These are phyloP conservation scores for Zelostemma sp. DNA, from an alignment of 1,140 invertebrate genomes.

Conservation along the genomic window DNA sequence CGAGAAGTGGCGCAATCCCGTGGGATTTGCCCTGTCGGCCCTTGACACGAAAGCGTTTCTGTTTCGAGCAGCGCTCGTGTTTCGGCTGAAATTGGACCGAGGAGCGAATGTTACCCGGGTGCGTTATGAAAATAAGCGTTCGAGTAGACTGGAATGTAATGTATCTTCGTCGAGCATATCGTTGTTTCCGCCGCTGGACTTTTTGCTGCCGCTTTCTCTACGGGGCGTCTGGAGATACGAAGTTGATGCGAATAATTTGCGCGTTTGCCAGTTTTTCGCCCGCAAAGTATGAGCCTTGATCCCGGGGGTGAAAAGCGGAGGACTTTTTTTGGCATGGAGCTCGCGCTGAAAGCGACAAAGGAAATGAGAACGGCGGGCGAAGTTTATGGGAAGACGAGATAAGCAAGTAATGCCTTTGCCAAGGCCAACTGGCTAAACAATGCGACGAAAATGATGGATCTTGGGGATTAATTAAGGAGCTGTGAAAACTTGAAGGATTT, in stretches of 20 bases:
- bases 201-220: no score
- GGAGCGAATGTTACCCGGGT: no score
- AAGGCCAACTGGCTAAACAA: neutral
- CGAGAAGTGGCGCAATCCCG: constrained; percentile 26
- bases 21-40: constrained; percentile 33
- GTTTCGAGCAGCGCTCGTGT: neutral
- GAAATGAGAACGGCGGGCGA: neutral
- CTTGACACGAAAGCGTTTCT: constrained; percentile 3
- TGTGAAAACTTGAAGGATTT: no score
- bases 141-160: no score
- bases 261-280: no score
- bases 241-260: no score
- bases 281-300: neutral
- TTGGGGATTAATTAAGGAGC: constrained; percentile 2
- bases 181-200: no score
- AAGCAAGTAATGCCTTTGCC: neutral
- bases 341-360: neutral
- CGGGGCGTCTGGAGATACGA: no score
- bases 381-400: neutral
- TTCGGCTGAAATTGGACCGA: no score
- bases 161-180: no score
- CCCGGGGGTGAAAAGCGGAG: neutral
- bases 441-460: neutral
- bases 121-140: no score
- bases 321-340: neutral